Conservation (phyloP, 2,797 vertebrate species). For the Malacoctenus gilli region DNA sequence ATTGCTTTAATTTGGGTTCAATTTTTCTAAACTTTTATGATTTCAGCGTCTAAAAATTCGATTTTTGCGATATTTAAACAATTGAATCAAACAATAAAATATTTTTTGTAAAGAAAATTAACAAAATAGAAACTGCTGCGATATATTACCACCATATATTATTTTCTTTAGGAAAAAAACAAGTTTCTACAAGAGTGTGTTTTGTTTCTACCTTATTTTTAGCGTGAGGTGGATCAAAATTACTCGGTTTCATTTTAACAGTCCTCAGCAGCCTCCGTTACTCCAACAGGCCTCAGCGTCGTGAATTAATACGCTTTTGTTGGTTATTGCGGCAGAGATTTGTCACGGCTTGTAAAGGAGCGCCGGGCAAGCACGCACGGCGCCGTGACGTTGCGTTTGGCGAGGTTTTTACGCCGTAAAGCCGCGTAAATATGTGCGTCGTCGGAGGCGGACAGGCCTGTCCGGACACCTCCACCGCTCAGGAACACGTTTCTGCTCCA, state of each 20-base stretch:
- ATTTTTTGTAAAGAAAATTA: too few species aligned
- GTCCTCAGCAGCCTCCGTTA: neutral
- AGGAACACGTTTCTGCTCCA: conserved; percentile 74
- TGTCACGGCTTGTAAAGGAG: conserved; percentile 37
- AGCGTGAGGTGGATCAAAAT: neutral
- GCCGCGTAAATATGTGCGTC: conserved; percentile 53
- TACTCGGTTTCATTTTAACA: neutral
- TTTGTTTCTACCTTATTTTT: too few species aligned
- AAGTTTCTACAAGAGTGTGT: too few species aligned
- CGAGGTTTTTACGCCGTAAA: conserved; percentile 48
- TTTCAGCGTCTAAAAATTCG: neutral
- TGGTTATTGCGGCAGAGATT: conserved; percentile 18
- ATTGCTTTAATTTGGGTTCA: neutral
- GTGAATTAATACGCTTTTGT: conserved; percentile 23
- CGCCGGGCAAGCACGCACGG: conserved; percentile 31
- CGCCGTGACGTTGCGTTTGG: conserved; percentile 36
- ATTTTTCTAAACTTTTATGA: too few species aligned
- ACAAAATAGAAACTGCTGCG: neutral
- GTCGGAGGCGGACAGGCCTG: conserved; percentile 73
- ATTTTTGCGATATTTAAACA: neutral
- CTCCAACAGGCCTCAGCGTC: conserved; percentile 9
- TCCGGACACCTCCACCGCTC: conserved; percentile 71
- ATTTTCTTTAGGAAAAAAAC: too few species aligned
- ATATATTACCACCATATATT: too few species aligned
- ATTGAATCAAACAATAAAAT: neutral